Evolutionary conservation across 2,888 invertebrate genomes (phyloP), one percentile per base, ranked within the genome.

Genomic region (Tachystola acroxantha): DNA sequence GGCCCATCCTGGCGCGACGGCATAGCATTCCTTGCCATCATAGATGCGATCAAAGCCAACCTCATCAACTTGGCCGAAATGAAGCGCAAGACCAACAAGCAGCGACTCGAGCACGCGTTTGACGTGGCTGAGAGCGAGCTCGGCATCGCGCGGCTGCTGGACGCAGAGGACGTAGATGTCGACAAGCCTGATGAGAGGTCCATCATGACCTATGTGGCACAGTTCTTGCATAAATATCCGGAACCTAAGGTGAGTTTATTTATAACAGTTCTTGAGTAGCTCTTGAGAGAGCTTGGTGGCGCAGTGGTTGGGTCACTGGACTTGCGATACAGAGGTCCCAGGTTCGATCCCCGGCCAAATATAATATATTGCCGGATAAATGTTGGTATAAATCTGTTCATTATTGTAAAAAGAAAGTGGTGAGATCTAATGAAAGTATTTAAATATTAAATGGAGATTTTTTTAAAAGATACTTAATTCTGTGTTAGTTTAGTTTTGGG

Each of bases 121-220:
- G 93, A 94, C 64, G 93, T 97, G 19, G 98, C 98, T 12, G 97
- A 98, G 84, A 89, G 88, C 37, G 94, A 97, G 65, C 87, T 98
- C 25, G 98, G 97, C 32, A 97, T 98, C 59, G 94, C 97, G 12
- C 90, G 95, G 56, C 88, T 98, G 7, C 84, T 98, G 36, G 98
- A 98, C 72, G 95, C 98, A 2, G 98, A 98, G 84, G 97, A 97
- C 78, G 97, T 97, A 34, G 97, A 98, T 74, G 97, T 97, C 14
- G 93, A 95, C 16, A 95, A 96, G 70, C 98, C 98, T 3, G 98
- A 98, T 76, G 98, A 98, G 75, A 94, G 96, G 80, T 97, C 97
- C 45, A 96, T 98, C 58, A 98, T 98, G 98, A 98, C 98, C 19
- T 98, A 98, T 75, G 97, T 98, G 45, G 97, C 98, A 26, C 98